Evolutionary conservation across 2,888 invertebrate genomes (phyloP).

Genomic region (Halictus ligatus): DNA sequence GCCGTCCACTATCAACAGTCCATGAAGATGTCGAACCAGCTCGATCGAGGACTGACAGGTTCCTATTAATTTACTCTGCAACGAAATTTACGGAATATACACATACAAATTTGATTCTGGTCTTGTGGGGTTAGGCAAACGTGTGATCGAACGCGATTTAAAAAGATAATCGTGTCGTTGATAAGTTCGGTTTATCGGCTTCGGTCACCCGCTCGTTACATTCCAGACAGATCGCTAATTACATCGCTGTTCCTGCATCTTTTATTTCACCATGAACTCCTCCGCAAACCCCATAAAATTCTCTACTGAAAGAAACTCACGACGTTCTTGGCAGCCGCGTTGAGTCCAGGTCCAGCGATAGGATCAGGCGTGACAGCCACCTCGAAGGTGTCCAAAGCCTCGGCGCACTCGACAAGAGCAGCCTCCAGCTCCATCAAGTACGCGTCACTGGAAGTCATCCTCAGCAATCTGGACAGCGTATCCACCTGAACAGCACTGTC

Average conservation of each 20-base stretch:
- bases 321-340: slow-evolving; percentile 89
- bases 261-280: neutral
- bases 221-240: too few relatives aligned
- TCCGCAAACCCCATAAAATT: neutral
- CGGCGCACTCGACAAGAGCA: slow-evolving; percentile 90
- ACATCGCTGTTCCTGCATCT: too few relatives aligned
- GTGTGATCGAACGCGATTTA: too few relatives aligned
- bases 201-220: too few relatives aligned
- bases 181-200: too few relatives aligned
- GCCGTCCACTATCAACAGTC: slow-evolving; percentile 89
- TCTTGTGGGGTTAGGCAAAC: too few relatives aligned
- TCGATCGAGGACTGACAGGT: slow-evolving; percentile 93
- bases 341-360: slow-evolving; percentile 84
- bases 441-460: slow-evolving; percentile 92
- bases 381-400: slow-evolving; percentile 89
- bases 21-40: slow-evolving; percentile 92
- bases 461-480: slow-evolving; percentile 88
- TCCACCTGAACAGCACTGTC: slow-evolving; percentile 93
- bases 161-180: too few relatives aligned
- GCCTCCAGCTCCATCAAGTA: slow-evolving; percentile 91
- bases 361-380: slow-evolving; percentile 88
- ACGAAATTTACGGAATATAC: neutral
- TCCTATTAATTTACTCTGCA: slow-evolving; percentile 89
- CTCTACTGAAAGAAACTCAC: slow-evolving; percentile 69
- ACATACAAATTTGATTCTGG: neutral